Conservation (phyloP, 2,797 vertebrate genomes). For the Acanthiza pusilla region DNA sequence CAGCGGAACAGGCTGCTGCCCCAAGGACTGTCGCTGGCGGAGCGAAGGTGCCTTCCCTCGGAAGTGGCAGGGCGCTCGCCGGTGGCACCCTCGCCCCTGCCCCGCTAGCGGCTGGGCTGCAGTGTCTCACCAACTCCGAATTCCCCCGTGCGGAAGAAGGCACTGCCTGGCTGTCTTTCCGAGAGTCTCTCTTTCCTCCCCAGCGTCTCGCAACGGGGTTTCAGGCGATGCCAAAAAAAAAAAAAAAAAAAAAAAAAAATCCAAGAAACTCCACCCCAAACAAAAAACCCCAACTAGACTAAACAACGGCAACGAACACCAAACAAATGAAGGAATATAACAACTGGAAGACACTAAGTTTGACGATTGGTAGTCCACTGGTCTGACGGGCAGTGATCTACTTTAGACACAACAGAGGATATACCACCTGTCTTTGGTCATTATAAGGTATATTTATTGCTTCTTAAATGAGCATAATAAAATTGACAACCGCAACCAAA, state of each 20-base stretch:
- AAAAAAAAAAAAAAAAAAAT: background rate
- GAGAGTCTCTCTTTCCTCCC: background rate
- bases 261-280: too few relatives aligned
- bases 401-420: background rate
- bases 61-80: background rate
- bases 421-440: background rate
- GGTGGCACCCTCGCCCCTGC: background rate
- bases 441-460: background rate
- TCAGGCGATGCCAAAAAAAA: background rate
- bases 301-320: background rate
- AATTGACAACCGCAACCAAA: background rate
- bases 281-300: background rate
- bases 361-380: background rate
- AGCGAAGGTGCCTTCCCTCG: background rate
- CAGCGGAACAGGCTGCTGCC: background rate
- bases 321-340: background rate
- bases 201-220: background rate
- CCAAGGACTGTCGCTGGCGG: background rate
- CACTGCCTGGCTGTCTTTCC: background rate
- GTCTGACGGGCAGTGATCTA: background rate
- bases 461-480: background rate
- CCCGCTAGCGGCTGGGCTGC: background rate
- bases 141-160: background rate
- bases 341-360: background rate
- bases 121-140: accelerated